Percentiles rank a stretch among this genome's conserved stretches.
phyloP scores from a whole-genome alignment of 2,797 vertebrate genomes.

The Clarias fuscus region DNA sequence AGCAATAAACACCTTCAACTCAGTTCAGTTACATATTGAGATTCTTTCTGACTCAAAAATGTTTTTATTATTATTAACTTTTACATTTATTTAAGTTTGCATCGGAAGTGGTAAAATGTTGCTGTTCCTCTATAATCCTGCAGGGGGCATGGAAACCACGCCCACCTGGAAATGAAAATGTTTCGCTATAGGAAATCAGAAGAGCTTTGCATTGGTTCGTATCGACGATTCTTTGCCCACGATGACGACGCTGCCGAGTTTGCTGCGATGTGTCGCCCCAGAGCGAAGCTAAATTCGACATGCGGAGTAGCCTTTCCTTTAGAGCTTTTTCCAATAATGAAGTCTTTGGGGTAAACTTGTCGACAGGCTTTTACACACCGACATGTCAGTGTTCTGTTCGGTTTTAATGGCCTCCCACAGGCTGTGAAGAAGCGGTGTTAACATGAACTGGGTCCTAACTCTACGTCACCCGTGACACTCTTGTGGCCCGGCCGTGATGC shows the following conservation, averaged over 20 bases:
- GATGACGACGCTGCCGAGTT: background rate
- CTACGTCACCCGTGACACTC: background rate
- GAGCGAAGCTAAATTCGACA: background rate
- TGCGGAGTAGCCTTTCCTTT: background rate
- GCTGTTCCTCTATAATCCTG: no score
- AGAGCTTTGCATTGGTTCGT: background rate
- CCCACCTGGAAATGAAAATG: background rate
- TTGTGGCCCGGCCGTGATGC: background rate
- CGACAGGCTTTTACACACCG: background rate
- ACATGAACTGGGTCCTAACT: background rate
- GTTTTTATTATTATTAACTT: no score
- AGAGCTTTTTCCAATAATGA: background rate
- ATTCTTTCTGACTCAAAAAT: no score
- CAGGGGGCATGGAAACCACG: background rate
- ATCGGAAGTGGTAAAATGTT: no score
- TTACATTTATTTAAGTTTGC: no score
- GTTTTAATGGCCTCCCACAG: conserved; percentile 14
- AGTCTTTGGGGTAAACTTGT: conserved; percentile 15
- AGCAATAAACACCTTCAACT: background rate
- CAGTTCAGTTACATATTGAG: no score
- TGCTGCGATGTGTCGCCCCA: background rate
- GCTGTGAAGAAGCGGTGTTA: background rate
- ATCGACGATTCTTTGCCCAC: background rate
- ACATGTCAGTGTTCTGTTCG: background rate
- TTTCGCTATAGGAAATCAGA: background rate